Conservation (phyloP, 2,888 invertebrate species). For the Conus canariensis region DNA sequence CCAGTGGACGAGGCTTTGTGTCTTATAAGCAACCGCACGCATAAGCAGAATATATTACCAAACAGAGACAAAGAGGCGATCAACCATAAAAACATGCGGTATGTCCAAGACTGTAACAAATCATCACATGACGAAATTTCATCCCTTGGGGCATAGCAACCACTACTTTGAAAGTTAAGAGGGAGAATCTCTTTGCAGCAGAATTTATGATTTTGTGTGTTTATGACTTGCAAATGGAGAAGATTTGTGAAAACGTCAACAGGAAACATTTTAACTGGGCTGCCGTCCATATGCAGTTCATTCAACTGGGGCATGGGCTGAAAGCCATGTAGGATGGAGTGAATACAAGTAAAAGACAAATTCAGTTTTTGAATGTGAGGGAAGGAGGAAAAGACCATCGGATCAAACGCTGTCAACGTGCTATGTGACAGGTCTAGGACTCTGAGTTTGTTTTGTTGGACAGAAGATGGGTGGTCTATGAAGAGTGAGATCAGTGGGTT, state of each 20-base stretch:
- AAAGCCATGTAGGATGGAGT: neutral
- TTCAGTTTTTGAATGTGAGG: neutral
- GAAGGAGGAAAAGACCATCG: neutral
- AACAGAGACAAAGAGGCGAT: neutral
- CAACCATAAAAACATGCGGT: neutral
- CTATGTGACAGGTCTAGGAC: neutral
- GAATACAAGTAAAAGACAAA: neutral
- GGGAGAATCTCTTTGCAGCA: slow-evolving; percentile 1
- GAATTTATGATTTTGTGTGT: neutral
- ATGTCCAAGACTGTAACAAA: neutral
- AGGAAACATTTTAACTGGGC: neutral
- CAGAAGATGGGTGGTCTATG: neutral
- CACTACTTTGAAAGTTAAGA: neutral
- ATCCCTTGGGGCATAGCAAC: neutral
- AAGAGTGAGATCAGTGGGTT: neutral
- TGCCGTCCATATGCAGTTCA: neutral
- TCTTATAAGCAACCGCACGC: neutral
- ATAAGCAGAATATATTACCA: neutral
- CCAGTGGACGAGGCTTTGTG: neutral
- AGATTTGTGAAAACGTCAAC: neutral
- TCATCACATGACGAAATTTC: neutral
- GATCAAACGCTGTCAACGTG: neutral
- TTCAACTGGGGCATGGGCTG: neutral
- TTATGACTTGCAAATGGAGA: neutral
- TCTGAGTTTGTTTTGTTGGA: neutral